Percentiles rank a stretch among this genome's conserved stretches.
Conservation (phyloP, 2,888 invertebrate genomes). For the Eilema griseolum region DNA sequence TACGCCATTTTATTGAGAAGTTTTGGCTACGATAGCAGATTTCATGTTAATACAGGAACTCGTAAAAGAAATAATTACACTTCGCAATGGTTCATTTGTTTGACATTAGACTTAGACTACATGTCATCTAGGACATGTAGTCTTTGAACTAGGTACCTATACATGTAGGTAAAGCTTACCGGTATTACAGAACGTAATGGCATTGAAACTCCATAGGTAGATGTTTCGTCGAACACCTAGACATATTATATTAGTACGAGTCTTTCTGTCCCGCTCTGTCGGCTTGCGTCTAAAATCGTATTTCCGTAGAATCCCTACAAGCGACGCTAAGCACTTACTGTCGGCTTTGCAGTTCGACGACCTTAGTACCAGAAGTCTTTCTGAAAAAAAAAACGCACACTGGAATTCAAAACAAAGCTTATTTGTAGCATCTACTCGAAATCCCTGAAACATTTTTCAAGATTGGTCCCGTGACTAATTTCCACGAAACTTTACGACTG, state of each 20-base stretch:
- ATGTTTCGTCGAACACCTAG: constrained; percentile 36
- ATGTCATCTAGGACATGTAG: constrained; percentile 49
- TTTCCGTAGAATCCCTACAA: constrained; percentile 87
- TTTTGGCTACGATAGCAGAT: constrained; percentile 42
- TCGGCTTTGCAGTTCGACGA: constrained; percentile 85
- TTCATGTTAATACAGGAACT: constrained; percentile 62
- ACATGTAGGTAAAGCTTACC: constrained; percentile 25
- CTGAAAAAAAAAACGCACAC: constrained; percentile 70
- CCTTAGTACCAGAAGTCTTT: constrained; percentile 73
- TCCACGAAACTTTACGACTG: constrained; percentile 49
- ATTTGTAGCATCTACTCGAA: constrained; percentile 55
- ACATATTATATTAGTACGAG: constrained; percentile 55
- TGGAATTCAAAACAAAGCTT: constrained; percentile 69
- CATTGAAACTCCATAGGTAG: constrained; percentile 57
- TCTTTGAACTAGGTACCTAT: neutral
- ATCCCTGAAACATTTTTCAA: constrained; percentile 38
- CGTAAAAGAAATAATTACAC: constrained; percentile 65
- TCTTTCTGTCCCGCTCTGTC: constrained; percentile 65
- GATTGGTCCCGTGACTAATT: constrained; percentile 58
- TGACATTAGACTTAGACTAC: constrained; percentile 40
- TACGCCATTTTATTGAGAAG: constrained; percentile 34
- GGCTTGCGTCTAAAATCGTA: constrained; percentile 83
- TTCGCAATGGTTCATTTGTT: constrained; percentile 59
- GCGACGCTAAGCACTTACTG: constrained; percentile 83
- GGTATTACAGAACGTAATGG: constrained; percentile 57